These are phyloP conservation scores for Sebastes steindachneri DNA, from an alignment of 2,797 vertebrate genomes.

Conservation along the genomic window DNA sequence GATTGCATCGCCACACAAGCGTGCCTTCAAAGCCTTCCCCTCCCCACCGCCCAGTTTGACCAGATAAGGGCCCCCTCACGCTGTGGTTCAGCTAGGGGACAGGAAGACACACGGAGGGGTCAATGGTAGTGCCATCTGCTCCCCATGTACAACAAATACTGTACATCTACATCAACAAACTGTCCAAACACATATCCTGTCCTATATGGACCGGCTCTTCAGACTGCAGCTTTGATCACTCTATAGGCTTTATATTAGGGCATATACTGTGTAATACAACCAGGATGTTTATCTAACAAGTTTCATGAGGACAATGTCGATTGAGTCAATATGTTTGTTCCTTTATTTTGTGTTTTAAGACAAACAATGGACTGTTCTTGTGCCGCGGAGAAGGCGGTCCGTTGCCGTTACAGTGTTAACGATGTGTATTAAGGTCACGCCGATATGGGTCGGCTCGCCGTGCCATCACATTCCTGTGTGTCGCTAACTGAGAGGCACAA, in stretches of 20 bases:
- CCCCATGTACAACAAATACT: slow-evolving; percentile 65
- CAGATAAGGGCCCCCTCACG: slow-evolving; percentile 82
- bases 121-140: slow-evolving; percentile 78
- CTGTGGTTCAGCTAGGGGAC: slow-evolving; percentile 83
- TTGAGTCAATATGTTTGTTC: slow-evolving; percentile 34
- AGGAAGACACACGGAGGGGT: slow-evolving; percentile 81
- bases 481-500: slow-evolving; percentile 32
- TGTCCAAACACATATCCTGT: slow-evolving; percentile 40
- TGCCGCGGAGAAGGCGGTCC: not conserved
- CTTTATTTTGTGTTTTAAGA: slow-evolving; percentile 8
- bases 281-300: slow-evolving; percentile 43
- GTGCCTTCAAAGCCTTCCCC: slow-evolving; percentile 83
- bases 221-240: slow-evolving; percentile 32
- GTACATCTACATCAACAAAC: slow-evolving; percentile 61
- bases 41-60: slow-evolving; percentile 81
- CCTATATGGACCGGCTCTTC: slow-evolving; percentile 10
- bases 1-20: slow-evolving; percentile 84
- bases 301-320: slow-evolving; percentile 47
- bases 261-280: slow-evolving; percentile 43
- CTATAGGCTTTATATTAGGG: slow-evolving; percentile 41
- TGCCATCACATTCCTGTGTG: slow-evolving; percentile 62
- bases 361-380: slow-evolving; percentile 8
- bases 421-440: slow-evolving; percentile 36
- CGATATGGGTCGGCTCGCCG: slow-evolving; percentile 44
- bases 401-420: slow-evolving; percentile 36